A percentile compares a stretch with the other conserved stretches of the same genome.
Evolutionary conservation across 2,888 invertebrate species (phyloP).

Genomic region (Entomobrya multifasciata): DNA sequence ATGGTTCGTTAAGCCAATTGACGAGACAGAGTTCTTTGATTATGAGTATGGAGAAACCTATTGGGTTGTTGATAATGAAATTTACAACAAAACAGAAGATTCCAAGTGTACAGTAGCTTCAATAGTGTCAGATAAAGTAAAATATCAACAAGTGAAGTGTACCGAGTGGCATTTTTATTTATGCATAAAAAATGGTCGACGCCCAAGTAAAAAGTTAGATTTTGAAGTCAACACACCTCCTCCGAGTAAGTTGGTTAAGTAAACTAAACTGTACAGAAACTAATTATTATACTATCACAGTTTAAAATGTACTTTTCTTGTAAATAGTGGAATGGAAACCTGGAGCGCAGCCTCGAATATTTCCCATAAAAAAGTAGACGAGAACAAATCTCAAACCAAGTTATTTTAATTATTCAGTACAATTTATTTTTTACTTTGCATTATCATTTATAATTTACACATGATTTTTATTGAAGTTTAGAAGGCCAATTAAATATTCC

Average conservation of each 20-base stretch:
- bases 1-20: not conserved
- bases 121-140: not conserved
- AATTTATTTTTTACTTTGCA: no score
- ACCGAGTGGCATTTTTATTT: not conserved
- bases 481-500: no score
- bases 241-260: not conserved
- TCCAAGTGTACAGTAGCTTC: not conserved
- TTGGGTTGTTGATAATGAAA: not conserved
- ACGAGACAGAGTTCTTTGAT: not conserved
- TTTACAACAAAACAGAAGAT: not conserved
- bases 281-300: not conserved
- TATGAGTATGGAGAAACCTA: not conserved
- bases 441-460: no score
- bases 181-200: not conserved
- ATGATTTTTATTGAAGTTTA: no score
- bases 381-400: no score
- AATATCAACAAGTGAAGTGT: not conserved
- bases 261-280: not conserved
- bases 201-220: not conserved
- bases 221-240: not conserved
- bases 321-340: not conserved
- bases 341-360: not conserved
- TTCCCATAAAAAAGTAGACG: no score
- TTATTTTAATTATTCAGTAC: no score
- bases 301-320: not conserved